Conservation (phyloP, 2,113 vertebrate genomes). For the Paralichthys olivaceus region DNA sequence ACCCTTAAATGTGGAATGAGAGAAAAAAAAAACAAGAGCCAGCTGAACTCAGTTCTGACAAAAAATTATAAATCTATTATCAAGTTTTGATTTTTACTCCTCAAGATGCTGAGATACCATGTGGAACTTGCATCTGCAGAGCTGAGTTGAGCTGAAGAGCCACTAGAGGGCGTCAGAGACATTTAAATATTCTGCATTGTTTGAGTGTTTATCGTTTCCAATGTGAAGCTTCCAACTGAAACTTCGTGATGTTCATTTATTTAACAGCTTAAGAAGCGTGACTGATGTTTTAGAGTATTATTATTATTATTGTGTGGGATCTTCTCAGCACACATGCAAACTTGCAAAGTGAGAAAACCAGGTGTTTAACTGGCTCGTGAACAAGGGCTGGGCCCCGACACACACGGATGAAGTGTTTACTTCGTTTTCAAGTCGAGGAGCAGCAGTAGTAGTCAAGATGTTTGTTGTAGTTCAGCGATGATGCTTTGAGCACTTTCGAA, state of each 20-base stretch:
- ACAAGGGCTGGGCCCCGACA: neutral
- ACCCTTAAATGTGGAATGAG: slow-evolving; percentile 9
- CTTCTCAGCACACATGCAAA: neutral
- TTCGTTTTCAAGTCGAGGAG: slow-evolving; percentile 65
- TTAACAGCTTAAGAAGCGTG: neutral
- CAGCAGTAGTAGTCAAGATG: slow-evolving; percentile 75
- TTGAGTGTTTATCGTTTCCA: neutral
- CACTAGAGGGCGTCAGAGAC: slow-evolving; percentile 45
- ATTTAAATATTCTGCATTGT: neutral
- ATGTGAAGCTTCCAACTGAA: neutral
- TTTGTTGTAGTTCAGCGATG: slow-evolving; percentile 50
- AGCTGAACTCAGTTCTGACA: slow-evolving; percentile 6
- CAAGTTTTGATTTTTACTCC: slow-evolving; percentile 13
- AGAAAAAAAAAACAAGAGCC: neutral
- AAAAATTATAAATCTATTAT: neutral
- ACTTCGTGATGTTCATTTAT: neutral
- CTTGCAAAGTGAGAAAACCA: neutral
- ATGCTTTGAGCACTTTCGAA: slow-evolving; percentile 52
- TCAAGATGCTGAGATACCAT: neutral
- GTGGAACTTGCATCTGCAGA: neutral
- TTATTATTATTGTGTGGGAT: neutral
- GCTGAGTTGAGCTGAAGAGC: slow-evolving; percentile 17
- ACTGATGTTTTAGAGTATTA: neutral
- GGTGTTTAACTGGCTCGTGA: neutral
- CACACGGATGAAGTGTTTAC: slow-evolving; percentile 25